phyloP scores from a whole-genome alignment of 2,113 vertebrate genomes.

The Rhabdomys dilectus region DNA sequence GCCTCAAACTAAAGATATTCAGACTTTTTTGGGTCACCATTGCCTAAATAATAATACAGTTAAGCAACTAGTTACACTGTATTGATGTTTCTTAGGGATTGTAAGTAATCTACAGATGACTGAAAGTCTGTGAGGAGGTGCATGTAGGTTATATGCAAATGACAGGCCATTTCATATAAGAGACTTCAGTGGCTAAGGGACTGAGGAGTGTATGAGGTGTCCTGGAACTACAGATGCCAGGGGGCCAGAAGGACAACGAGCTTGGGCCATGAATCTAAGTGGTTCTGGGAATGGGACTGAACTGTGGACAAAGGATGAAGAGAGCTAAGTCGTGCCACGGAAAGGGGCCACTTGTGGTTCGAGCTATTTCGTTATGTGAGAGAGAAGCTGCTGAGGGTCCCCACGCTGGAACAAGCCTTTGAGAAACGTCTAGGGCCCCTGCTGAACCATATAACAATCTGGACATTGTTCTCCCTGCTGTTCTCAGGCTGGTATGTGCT shows the following conservation, averaged over 20 bases:
- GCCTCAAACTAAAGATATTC: not conserved
- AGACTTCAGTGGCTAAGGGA: not conserved
- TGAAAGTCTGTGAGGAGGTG: not conserved
- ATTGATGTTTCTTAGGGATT: not conserved
- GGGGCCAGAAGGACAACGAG: not conserved
- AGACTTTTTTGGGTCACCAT: not conserved
- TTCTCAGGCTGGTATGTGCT: not conserved
- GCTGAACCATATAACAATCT: too few species aligned
- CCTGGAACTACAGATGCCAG: not conserved
- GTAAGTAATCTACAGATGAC: not conserved
- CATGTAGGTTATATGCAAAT: not conserved
- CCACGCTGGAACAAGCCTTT: not conserved
- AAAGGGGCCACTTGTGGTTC: not conserved
- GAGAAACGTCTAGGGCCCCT: not conserved
- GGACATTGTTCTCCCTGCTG: rapidly evolving
- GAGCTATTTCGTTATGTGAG: not conserved
- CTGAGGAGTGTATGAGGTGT: not conserved
- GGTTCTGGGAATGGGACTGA: rapidly evolving
- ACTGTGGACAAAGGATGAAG: not conserved
- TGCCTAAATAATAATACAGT: not conserved
- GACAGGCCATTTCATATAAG: not conserved
- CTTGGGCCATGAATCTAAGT: not conserved
- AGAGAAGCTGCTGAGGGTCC: not conserved
- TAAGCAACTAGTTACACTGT: not conserved
- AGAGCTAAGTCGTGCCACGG: not conserved